phyloP scores from a whole-genome alignment of 2,888 invertebrate genomes.

The Aphelenchoides bicaudatus region DNA sequence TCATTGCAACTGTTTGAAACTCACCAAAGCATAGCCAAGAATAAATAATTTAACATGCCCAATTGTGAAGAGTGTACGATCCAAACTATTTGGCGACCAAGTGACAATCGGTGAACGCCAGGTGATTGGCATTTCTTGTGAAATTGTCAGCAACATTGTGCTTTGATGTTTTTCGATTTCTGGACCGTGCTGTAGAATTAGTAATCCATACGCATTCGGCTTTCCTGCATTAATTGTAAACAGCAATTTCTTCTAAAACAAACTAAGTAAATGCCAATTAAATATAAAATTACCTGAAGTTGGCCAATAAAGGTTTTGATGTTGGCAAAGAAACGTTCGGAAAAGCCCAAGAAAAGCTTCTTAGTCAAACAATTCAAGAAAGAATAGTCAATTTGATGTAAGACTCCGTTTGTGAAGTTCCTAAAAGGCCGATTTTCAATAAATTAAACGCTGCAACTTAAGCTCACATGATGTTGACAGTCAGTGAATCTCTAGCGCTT shows the following conservation, averaged over 20 bases:
- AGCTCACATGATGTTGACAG: too few relatives aligned
- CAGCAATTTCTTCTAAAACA: constrained; percentile 26
- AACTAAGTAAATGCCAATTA: constrained; percentile 7
- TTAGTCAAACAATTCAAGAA: constrained; percentile 22
- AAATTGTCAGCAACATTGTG: constrained; percentile 31
- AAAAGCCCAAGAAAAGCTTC: constrained; percentile 13
- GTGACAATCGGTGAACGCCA: constrained; percentile 27
- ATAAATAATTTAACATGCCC: constrained; percentile 35
- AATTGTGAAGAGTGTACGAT: constrained; percentile 27
- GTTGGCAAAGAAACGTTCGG: constrained; percentile 16
- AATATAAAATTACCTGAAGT: constrained; percentile 21
- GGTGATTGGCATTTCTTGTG: constrained; percentile 28
- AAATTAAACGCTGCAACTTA: too few relatives aligned
- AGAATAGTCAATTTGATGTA: constrained; percentile 19
- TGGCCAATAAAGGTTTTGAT: constrained; percentile 16
- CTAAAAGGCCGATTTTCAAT: too few relatives aligned
- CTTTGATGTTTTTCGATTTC: constrained; percentile 21
- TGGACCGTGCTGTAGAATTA: constrained; percentile 33
- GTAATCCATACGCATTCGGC: constrained; percentile 34
- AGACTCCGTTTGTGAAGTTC: constrained; percentile 34
- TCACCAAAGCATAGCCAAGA: constrained; percentile 37
- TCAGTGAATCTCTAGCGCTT: constrained; percentile 34
- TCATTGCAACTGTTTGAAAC: constrained; percentile 19
- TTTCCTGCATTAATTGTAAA: constrained; percentile 30
- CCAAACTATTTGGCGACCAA: constrained; percentile 19